Percentiles rank a stretch among this genome's conserved stretches.
Conservation (phyloP, 2,797 vertebrate species). For the Macropodus opercularis region DNA sequence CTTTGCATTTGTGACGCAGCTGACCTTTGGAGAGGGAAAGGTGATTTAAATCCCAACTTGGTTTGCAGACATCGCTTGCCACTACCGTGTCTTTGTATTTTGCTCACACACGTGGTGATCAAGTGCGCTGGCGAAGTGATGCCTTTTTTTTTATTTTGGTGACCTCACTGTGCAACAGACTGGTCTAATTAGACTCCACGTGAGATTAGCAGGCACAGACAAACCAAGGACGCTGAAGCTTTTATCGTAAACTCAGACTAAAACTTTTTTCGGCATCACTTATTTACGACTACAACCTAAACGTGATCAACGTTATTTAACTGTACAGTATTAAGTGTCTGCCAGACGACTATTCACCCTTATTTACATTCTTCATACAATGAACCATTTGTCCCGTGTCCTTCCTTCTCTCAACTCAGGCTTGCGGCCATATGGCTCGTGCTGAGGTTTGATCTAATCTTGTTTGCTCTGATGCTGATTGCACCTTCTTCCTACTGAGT, state of each 20-base stretch:
- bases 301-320: not conserved
- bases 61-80: not conserved
- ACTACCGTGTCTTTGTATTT: not conserved
- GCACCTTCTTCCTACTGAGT: conserved; percentile 27
- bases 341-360: too few species aligned
- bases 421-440: conserved; percentile 54
- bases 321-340: not conserved
- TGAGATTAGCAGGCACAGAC: conserved; percentile 41
- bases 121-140: not conserved
- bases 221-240: not conserved
- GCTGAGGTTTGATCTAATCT: conserved; percentile 63
- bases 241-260: not conserved
- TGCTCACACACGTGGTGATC: not conserved
- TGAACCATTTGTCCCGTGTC: conserved; percentile 3
- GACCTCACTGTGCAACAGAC: conserved; percentile 28
- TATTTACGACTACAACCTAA: not conserved
- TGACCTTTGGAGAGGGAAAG: not conserved
- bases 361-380: too few species aligned
- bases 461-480: conserved; percentile 61
- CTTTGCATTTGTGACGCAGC: not conserved
- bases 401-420: conserved; percentile 14
- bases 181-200: conserved; percentile 55
- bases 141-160: conserved; percentile 9
- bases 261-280: not conserved
- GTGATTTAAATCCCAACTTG: not conserved